Percentiles rank a stretch among this genome's conserved stretches.
phyloP scores from a whole-genome alignment of 1,140 invertebrate species.

The Diorhabda carinulata region DNA sequence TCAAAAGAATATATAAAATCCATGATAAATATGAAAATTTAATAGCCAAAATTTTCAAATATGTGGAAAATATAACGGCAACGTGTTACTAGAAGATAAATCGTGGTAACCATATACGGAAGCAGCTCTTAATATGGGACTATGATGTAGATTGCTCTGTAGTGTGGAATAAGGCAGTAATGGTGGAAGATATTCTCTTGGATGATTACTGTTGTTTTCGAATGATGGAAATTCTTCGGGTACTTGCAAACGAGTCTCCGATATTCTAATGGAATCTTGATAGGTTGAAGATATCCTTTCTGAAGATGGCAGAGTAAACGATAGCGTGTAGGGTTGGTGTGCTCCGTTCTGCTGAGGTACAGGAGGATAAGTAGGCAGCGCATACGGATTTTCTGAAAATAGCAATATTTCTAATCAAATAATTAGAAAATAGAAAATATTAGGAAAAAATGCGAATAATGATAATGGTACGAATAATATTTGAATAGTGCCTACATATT shows the following conservation, averaged over 20 bases:
- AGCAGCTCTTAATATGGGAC: conserved; percentile 33
- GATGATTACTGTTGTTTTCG: conserved; percentile 4
- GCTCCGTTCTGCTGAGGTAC: neutral
- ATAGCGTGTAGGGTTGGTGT: neutral
- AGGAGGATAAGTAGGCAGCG: neutral
- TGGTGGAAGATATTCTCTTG: conserved; percentile 22
- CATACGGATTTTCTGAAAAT: neutral
- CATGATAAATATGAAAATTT: neutral
- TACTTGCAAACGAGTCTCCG: neutral
- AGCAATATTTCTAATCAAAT: too few relatives aligned
- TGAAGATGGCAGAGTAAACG: conserved; percentile 11
- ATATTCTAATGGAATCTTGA: conserved; percentile 6
- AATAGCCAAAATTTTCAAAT: conserved; percentile 9
- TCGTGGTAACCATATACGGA: conserved; percentile 39
- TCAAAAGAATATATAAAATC: neutral
- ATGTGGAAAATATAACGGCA: conserved; percentile 32
- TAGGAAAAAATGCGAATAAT: neutral
- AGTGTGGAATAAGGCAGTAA: conserved; percentile 35
- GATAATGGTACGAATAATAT: too few relatives aligned
- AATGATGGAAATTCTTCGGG: conserved; percentile 2
- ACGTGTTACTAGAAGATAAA: conserved; percentile 25
- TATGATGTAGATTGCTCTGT: conserved; percentile 34
- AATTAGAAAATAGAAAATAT: neutral
- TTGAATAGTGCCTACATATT: too few relatives aligned
- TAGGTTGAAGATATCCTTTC: conserved; percentile 14